Base-by-base conservation (phyloP, 2,888 invertebrate species). In the Brachycybe producta region DNA sequence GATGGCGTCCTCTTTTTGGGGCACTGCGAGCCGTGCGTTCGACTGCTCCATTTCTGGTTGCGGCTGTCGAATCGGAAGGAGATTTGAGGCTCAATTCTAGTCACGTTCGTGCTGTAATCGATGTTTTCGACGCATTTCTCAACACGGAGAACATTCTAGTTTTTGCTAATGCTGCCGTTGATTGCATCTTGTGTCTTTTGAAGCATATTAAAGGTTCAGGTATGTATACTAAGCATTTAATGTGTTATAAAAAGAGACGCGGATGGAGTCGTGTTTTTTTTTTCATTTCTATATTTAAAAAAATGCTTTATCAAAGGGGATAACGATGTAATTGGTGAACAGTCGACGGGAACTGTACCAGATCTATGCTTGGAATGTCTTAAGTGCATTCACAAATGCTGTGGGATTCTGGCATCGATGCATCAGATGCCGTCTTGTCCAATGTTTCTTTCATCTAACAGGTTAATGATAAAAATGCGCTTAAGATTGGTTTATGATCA, bases 1-100 rank as follows among this genome's bases (percentile, higher is more conserved):
- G 95, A 0, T 97, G 95, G 95, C 75, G 94, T 48, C 90, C 95
- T 1, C 70, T 97, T 1, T 97, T 97, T 64, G 91, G 91, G 11
- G 91, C 94, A 0, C 69, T 97, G 38, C 77, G 91, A 19, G 88
- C 90, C 39, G 90, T 92, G 0, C 53, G 75, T 70, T 59, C 63
- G 15, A 57, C 59, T n/a, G 46, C 54, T n/a, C 17, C 19, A 32
- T 19, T 19, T 8, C 2, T 26, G 2, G 35, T 41, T 2, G 17
- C 8, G 4, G 13, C 13, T 17, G 32, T 11, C n/a, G 11, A 11
- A 11, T 32, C 32, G 11, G 26, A 15, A 7, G 26, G 35, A 15
- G 40, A 34, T 32, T 19, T 17, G 15, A 46, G 21, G n/a, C 24
- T 27, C 5, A 28, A 26, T 27, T 38, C 46, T 57, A 53, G 40